phyloP scores from a whole-genome alignment of 1,140 invertebrate genomes.

The Drosophila aff. region DNA sequence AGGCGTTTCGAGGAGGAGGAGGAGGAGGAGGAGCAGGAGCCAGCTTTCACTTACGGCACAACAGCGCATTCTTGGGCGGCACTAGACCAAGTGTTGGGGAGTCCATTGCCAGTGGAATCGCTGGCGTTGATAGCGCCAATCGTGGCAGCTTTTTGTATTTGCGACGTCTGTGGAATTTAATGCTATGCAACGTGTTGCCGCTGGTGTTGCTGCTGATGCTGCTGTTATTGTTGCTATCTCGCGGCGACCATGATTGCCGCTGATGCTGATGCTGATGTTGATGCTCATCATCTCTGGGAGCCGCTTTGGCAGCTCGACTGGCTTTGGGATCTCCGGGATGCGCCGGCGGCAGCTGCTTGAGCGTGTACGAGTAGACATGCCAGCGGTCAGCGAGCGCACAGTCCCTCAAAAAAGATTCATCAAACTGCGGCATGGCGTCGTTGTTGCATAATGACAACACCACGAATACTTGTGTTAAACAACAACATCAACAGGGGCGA shows the following conservation, averaged over 20 bases:
- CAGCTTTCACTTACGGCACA: conserved; percentile 14
- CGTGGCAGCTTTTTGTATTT: conserved; percentile 77
- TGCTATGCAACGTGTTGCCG: conserved; percentile 74
- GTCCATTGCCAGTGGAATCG: conserved; percentile 35
- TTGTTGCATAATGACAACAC: conserved; percentile 69
- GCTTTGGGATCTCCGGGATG: conserved; percentile 7
- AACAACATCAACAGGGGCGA: not conserved
- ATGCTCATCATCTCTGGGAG: conserved; percentile 12
- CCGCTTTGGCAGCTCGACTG: conserved; percentile 2
- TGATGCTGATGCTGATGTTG: conserved; percentile 15
- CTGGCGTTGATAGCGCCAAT: conserved; percentile 65
- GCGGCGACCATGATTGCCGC: conserved; percentile 46
- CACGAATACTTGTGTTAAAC: not conserved
- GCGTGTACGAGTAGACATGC: conserved; percentile 74
- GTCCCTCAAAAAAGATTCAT: conserved; percentile 81
- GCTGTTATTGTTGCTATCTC: conserved; percentile 56
- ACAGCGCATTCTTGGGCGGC: conserved; percentile 30
- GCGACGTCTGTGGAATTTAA: conserved; percentile 76
- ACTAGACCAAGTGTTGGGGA: not conserved
- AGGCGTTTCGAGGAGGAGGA: not conserved
- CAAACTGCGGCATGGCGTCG: conserved; percentile 76
- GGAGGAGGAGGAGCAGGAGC: not conserved
- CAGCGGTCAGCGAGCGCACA: conserved; percentile 74
- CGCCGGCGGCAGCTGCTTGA: conserved; percentile 49
- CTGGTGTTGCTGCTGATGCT: conserved; percentile 25